These are phyloP conservation scores for Pseudopodoces humilis DNA, from an alignment of 2,113 vertebrate species.

Conservation along the genomic window DNA sequence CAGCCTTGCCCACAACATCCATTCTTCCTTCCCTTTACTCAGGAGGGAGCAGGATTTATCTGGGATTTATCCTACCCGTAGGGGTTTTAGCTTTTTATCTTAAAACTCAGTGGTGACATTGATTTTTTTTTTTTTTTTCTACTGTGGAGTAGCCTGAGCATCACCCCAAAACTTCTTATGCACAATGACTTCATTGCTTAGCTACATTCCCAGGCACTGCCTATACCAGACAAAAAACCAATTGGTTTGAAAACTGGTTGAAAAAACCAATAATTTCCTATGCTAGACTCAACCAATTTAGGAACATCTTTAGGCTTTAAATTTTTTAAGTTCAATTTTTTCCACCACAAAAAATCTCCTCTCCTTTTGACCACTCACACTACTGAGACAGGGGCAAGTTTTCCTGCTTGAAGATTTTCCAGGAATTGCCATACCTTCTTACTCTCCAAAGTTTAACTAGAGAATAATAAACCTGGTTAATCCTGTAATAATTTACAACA, in stretches of 20 bases:
- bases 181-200: neutral
- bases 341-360: neutral
- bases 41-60: neutral
- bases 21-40: fast-evolving
- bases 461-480: neutral
- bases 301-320: neutral
- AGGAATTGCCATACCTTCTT: neutral
- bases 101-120: neutral
- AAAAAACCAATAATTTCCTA: neutral
- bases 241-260: neutral
- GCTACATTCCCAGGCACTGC: neutral
- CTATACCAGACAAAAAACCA: neutral
- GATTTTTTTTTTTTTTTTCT: neutral
- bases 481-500: neutral
- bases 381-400: neutral
- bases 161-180: neutral
- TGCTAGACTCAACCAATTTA: neutral
- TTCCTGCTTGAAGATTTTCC: neutral
- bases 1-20: neutral
- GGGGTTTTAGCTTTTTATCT: neutral
- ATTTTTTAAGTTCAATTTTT: neutral
- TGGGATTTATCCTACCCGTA: neutral
- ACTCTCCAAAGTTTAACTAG: neutral
- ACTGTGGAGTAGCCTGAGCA: neutral
- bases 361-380: neutral